Evolutionary conservation across 2,797 vertebrate genomes (phyloP), one percentile per base, ranked within the genome.

Genomic region (Benthosema pterotum): DNA sequence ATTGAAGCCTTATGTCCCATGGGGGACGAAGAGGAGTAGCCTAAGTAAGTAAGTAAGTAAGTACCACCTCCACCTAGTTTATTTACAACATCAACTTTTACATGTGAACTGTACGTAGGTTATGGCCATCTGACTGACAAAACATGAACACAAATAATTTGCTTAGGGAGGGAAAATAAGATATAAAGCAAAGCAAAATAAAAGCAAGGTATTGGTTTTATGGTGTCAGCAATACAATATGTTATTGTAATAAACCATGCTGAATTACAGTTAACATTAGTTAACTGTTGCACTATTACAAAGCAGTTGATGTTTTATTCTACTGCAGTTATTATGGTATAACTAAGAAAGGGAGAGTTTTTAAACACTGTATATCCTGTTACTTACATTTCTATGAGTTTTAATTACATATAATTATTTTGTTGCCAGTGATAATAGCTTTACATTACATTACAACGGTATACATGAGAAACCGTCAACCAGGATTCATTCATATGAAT

Each of bases 221-320:
- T 57, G 55, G 42, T 45, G 55, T 42, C 13, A 57, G 15, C 32
- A 38, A 57, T 12, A 57, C 3, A 43, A 57, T 45, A 22, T 42
- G 18, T 19, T 57, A 38, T 9, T 2, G 32, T 38, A 38, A 45
- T 57, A 57, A 57, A 46, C 42, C 11, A 45, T 42, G 12, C 11
- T 57, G 12, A 5, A n/a, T 57, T 19, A 46, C 42, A 57, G 42
- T 57, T 57, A 57, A 57, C 42, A 57, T 55, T 55, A 55, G 42
- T n/a, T n/a, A n/a, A n/a, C n/a, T n/a, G 22, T 32, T 38, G 13
- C 28, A 54, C 3, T 54, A 54, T 54, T 15, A 54, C 42, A 43
- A 42, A 3, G 54, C 43, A 43, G 42, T 45, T 57, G n/a, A 19
- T 19, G 55, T 45, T 57, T 57, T 22, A 57, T 57, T 57, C 11